Base-by-base conservation (phyloP, 1,140 invertebrate species). In the Melipona quadrifasciata region DNA sequence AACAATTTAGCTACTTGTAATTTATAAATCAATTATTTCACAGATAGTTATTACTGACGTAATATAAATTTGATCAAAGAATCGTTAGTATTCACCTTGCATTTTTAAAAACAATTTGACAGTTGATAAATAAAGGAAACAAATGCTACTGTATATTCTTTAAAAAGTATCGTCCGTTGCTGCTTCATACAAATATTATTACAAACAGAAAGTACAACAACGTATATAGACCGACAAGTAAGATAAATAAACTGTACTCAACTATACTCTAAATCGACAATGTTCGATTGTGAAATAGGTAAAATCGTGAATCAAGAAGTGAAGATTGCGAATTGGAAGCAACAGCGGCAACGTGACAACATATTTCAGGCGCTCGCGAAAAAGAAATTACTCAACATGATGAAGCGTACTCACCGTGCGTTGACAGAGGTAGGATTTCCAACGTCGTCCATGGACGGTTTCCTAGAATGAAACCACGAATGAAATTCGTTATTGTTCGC, bases 401-500 rank as follows among this genome's bases (percentile, higher is more conserved):
- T 78, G 51, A 83, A n/a, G 6, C 53, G 88, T 90, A 96, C 96
- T 97, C 94, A 97, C 96, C 96, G 96, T 92, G 96, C 96, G 92
- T 97, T 97, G 89, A 97, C 96, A 57, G 96, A 96, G 75, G 96
- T 95, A 24, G 96, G 95, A 91, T 96, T 97, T 80, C 96, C 96
- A 84, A 96, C 96, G 89, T 97, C 96, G 92, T 97, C 96, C 94
- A 96, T 96, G 76, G 96, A 95, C 85, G 96, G 96, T 94, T 97
- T 97, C 95, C 96, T 97, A 95, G 92, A 97, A 97, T 94, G 95
- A 96, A 95, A 95, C 92, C 94, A 95, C 90, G 93, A 92, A 93
- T 95, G 93, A 92, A 94, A 92, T 93, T 95, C 92, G 92, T 95
- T 95, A 94, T 91, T 94, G 90, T 91, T 94, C 78, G 92, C 88